phyloP scores from a whole-genome alignment of 2,888 invertebrate species.

The Tetrapedia diversipes region DNA sequence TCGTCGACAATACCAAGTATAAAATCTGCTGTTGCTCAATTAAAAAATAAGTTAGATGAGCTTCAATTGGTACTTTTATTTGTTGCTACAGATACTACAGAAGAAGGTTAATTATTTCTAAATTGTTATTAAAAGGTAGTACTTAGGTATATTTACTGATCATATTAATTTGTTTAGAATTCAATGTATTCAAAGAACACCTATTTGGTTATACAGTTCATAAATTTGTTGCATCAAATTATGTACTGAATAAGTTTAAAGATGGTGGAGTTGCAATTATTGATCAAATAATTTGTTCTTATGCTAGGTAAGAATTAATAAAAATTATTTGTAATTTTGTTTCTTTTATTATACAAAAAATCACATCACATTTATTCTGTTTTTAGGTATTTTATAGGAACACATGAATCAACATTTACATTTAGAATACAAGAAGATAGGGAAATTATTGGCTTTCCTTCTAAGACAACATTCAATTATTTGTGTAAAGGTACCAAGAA shows the following conservation, averaged over 20 bases:
- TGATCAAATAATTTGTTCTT: conserved; percentile 97
- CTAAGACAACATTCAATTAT: conserved; percentile 93
- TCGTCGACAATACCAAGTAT: conserved; percentile 90
- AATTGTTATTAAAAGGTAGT: background rate
- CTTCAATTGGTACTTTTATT: conserved; percentile 87
- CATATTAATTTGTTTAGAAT: conserved; percentile 82
- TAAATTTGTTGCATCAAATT: conserved; percentile 82
- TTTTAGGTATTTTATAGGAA: conserved; percentile 92
- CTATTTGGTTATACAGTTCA: conserved; percentile 82
- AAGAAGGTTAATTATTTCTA: conserved; percentile 81
- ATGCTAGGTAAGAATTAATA: conserved; percentile 85
- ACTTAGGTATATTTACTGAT: background rate
- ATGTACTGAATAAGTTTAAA: conserved; percentile 84
- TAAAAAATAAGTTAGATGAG: conserved; percentile 85
- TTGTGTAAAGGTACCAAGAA: conserved; percentile 86
- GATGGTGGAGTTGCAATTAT: conserved; percentile 96
- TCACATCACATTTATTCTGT: conserved; percentile 23
- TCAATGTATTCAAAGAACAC: conserved; percentile 82
- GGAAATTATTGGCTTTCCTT: conserved; percentile 95
- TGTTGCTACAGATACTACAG: conserved; percentile 92
- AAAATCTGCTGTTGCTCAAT: conserved; percentile 90
- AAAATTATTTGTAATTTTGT: conserved; percentile 6
- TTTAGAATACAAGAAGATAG: conserved; percentile 98
- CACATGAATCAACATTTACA: conserved; percentile 97
- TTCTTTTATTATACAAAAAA: conserved; percentile 4